Percentiles rank a stretch among this genome's conserved stretches.
These are phyloP conservation scores for Megalopta genalis DNA, from an alignment of 1,140 invertebrate species.

Conservation along the genomic window DNA sequence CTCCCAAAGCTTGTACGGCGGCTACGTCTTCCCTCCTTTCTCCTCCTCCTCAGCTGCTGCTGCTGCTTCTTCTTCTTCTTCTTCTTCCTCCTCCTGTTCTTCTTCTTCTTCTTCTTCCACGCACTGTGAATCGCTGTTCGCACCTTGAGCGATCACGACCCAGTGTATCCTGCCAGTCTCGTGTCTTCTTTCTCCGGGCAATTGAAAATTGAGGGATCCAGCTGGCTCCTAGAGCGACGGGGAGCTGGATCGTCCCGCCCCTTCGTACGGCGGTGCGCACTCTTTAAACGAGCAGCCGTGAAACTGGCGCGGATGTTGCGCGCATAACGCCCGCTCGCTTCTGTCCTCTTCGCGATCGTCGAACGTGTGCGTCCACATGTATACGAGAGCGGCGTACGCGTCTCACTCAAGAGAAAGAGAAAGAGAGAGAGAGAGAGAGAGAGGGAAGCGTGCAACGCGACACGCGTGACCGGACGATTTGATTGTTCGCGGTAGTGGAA, in stretches of 20 bases:
- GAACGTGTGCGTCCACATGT: conserved; percentile 53
- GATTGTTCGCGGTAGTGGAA: conserved; percentile 11
- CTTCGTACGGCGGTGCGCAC: conserved; percentile 32
- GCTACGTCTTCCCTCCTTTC: background rate
- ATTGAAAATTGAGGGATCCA: background rate
- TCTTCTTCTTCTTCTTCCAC: conserved; percentile 62
- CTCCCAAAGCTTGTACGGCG: background rate
- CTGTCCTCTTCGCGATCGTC: conserved; percentile 47
- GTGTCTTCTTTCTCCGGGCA: background rate
- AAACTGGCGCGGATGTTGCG: conserved; percentile 68
- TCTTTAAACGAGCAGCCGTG: conserved; percentile 72
- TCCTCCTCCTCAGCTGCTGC: background rate
- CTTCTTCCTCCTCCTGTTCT: background rate
- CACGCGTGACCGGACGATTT: conserved; percentile 21
- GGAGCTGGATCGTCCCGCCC: conserved; percentile 15
- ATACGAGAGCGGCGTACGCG: conserved; percentile 32
- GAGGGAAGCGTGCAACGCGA: background rate
- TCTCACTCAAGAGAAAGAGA: conserved; percentile 37
- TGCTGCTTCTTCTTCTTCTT: background rate
- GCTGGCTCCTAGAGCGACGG: conserved; percentile 21
- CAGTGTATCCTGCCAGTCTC: background rate
- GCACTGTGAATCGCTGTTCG: conserved; percentile 23
- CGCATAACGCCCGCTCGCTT: conserved; percentile 40
- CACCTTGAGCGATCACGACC: conserved; percentile 9
- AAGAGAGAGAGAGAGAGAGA: conserved; percentile 5